These are phyloP conservation scores for Gymnorhina tibicen DNA, from an alignment of 2,113 vertebrate species.

Conservation along the genomic window DNA sequence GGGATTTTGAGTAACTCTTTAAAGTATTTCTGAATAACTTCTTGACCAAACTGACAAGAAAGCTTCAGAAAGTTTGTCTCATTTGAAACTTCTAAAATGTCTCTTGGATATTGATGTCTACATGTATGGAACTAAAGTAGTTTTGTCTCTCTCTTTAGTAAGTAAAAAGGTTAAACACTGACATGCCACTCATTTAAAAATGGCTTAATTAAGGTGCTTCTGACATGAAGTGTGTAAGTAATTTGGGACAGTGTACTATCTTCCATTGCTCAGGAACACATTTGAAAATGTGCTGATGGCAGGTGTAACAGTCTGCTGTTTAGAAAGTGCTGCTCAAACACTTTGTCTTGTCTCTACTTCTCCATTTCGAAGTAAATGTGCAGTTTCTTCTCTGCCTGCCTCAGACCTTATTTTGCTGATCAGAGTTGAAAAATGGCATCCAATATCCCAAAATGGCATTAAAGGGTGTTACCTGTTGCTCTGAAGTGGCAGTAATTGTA, in stretches of 20 bases:
- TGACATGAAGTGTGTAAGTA: neutral
- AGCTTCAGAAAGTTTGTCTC: neutral
- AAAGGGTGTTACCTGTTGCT: neutral
- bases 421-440: neutral
- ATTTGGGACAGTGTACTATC: neutral
- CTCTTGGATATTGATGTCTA: neutral
- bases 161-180: neutral
- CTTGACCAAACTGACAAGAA: neutral
- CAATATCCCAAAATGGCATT: neutral
- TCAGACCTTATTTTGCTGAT: slow-evolving; percentile 14
- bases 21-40: neutral
- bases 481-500: neutral
- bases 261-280: neutral
- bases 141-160: neutral
- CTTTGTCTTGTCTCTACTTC: neutral
- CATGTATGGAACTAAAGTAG: neutral
- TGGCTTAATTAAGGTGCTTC: neutral
- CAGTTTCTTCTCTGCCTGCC: neutral
- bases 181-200: neutral
- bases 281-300: slow-evolving; percentile 27
- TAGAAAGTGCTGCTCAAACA: slow-evolving; percentile 11
- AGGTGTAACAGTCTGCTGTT: neutral
- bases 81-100: neutral
- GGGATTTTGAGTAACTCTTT: neutral
- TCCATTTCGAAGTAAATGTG: neutral